These are phyloP conservation scores for Plebejus melissa DNA, from an alignment of 2,888 invertebrate species.

Conservation along the genomic window DNA sequence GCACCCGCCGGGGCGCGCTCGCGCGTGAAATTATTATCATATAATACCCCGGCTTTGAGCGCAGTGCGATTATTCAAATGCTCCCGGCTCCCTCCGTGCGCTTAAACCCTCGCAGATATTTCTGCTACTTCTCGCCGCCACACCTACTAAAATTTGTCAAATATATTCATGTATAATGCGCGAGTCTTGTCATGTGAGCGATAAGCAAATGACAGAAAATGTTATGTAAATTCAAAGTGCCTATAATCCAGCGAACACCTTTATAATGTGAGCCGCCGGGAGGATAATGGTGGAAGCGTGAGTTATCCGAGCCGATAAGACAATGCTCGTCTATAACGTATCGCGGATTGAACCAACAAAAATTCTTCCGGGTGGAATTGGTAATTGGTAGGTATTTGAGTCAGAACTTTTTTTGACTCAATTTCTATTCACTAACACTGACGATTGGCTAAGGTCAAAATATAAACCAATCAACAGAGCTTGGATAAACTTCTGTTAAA, in stretches of 20 bases:
- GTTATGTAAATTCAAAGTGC: conserved; percentile 73
- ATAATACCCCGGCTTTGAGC: conserved; percentile 67
- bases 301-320: conserved; percentile 62
- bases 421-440: too few species aligned
- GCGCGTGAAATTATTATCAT: conserved; percentile 78
- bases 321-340: conserved; percentile 50
- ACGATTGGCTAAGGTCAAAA: too few species aligned
- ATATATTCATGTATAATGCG: conserved; percentile 72
- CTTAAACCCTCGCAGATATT: conserved; percentile 52
- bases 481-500: too few species aligned
- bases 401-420: neutral
- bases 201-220: conserved; percentile 77
- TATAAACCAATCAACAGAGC: too few species aligned
- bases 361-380: neutral
- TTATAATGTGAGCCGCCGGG: conserved; percentile 57
- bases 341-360: conserved; percentile 29
- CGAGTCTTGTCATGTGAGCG: conserved; percentile 71
- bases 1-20: conserved; percentile 53
- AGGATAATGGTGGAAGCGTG: conserved; percentile 61
- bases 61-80: conserved; percentile 74
- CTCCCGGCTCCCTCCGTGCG: conserved; percentile 49
- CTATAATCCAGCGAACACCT: conserved; percentile 67
- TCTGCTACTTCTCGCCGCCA: conserved; percentile 56
- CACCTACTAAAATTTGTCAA: conserved; percentile 68
- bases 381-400: neutral